A percentile compares a stretch with the other conserved stretches of the same genome.
Conservation (phyloP, 1,140 invertebrate genomes). For the Scaptomyza pallida region DNA sequence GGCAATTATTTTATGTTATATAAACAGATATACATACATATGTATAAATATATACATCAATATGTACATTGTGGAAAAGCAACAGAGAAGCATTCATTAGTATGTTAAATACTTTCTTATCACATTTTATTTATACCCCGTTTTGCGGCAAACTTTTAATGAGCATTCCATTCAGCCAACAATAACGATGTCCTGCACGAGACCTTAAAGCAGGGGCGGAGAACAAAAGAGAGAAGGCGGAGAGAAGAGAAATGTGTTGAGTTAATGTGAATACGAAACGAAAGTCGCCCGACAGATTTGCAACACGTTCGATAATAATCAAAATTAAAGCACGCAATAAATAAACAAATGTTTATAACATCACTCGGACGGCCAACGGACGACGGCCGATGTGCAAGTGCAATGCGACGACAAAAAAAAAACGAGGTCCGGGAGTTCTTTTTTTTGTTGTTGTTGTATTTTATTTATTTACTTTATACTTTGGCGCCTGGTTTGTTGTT, state of each 20-base stretch:
- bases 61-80: neutral
- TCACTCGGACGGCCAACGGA: constrained; percentile 17
- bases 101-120: neutral
- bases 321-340: constrained; percentile 45
- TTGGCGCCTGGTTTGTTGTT: constrained; percentile 16
- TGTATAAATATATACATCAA: neutral
- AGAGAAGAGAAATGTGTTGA: constrained; percentile 11
- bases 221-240: no score
- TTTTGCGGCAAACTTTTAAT: neutral
- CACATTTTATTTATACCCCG: neutral
- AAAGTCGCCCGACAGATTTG: constrained; percentile 45
- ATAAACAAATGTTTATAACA: constrained; percentile 42
- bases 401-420: neutral
- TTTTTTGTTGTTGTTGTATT: neutral
- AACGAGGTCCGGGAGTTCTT: constrained; percentile 4
- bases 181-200: constrained; percentile 17
- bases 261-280: constrained; percentile 28
- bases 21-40: neutral
- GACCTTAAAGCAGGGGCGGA: neutral
- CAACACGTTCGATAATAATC: constrained; percentile 49
- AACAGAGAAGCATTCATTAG: neutral
- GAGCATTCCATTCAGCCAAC: neutral
- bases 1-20: no score
- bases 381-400: no score
- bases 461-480: constrained; percentile 11